These are phyloP conservation scores for Periophthalmus modestus DNA, from an alignment of 2,113 vertebrate genomes.

Conservation along the genomic window DNA sequence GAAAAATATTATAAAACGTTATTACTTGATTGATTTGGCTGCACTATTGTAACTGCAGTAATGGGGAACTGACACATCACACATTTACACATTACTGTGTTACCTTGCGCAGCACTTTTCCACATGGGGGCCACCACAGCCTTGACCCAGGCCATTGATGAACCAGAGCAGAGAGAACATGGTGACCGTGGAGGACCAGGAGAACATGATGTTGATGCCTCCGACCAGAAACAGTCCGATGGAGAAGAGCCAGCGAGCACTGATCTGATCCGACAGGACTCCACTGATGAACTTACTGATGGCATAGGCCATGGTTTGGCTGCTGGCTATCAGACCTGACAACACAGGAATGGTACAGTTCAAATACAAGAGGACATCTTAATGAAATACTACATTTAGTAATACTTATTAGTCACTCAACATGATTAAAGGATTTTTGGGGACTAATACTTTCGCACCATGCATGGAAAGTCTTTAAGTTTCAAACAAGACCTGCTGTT, in stretches of 20 bases:
- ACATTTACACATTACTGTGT: background rate
- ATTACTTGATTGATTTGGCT: background rate
- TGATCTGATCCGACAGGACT: slow-evolving; percentile 89
- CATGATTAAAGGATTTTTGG: background rate
- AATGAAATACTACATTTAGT: background rate
- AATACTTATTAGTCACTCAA: background rate
- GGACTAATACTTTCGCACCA: background rate
- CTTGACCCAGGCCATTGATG: slow-evolving; percentile 94
- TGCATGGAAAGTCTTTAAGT: background rate
- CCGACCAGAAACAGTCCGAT: slow-evolving; percentile 91
- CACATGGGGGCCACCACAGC: slow-evolving; percentile 95
- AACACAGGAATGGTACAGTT: background rate
- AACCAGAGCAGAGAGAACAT: slow-evolving; percentile 93
- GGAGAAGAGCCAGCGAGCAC: slow-evolving; percentile 95
- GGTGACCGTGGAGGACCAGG: slow-evolving; percentile 85
- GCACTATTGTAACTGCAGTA: background rate
- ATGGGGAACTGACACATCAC: background rate
- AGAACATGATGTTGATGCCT: slow-evolving; percentile 87
- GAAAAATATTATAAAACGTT: background rate
- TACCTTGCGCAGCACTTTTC: slow-evolving; percentile 93
- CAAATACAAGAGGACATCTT: background rate
- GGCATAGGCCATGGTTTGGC: slow-evolving; percentile 94
- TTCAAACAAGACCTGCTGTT: background rate
- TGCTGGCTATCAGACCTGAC: slow-evolving; percentile 93
- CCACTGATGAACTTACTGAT: slow-evolving; percentile 98